Evolutionary conservation across 2,113 vertebrate species (phyloP), one percentile per base, ranked within the genome.

Genomic region (Potamarius usumacintae): DNA sequence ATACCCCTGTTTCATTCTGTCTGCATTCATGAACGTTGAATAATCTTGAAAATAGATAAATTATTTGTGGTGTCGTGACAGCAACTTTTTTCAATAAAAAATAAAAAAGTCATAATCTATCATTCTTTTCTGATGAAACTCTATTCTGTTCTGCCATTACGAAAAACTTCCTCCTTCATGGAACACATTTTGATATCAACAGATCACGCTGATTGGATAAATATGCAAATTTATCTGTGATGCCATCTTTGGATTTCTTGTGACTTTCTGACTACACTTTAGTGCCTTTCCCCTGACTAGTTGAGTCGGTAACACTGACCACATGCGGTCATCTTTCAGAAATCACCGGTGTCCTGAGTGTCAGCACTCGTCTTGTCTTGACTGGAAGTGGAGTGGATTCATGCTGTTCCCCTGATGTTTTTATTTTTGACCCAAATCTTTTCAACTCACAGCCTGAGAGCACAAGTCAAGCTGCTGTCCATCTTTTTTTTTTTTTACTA

Each of bases 321-420:
- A 15, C 69, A 18, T 42, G 27, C 94, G 95, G 95, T 89, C 92
- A 95, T 95, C 93, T 95, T 95, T 95, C 89, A 95, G 92, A 58
- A 63, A 57, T 25, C 82, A 89, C 89, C 81, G 89, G 90, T 90
- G 92, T 93, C 91, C 91, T 91, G 86, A 82, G 91, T 95, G 95
- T 95, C 94, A 94, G 92, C 91, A 83, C 84, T 80, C 89, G 94
- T 95, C 94, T 92, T 71, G 91, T 95, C 94, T 91, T 80, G 84
- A 88, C 90, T 92, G 84, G 60, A 90, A 91, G 92, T 88, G 85
- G 69, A 76, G 85, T 87, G 90, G 87, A 89, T 91, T 91, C 89
- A 79, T 42, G 89, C 85, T 25, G 87, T 86, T 88, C 52, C 52
- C 91, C 91, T 91, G 90, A 90, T 91, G 91, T 89, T 82, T 87